A percentile compares a stretch with the other conserved stretches of the same genome.
Evolutionary conservation across 2,797 vertebrate genomes (phyloP).

Genomic region (Thaleichthys pacificus): DNA sequence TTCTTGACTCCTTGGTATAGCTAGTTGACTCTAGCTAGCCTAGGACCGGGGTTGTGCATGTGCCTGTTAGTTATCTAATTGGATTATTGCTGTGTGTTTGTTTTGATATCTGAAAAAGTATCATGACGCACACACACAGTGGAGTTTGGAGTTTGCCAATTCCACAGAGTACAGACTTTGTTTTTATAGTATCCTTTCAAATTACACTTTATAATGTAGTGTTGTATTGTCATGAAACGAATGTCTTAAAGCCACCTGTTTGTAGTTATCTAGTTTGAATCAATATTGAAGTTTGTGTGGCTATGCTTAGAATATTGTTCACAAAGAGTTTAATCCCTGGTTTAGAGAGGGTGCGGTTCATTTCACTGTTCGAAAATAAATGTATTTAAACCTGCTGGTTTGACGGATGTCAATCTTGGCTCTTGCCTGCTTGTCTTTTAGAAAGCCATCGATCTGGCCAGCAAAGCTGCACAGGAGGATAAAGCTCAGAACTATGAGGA

Average conservation of each 20-base stretch:
- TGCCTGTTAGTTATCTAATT: too few species aligned
- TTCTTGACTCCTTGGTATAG: too few species aligned
- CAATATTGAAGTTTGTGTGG: not conserved
- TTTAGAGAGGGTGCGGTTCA: not conserved
- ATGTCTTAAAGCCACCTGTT: not conserved
- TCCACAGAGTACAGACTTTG: too few species aligned
- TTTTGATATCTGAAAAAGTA: too few species aligned
- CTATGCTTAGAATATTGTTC: not conserved
- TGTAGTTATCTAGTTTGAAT: not conserved
- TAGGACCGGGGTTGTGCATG: too few species aligned
- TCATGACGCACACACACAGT: too few species aligned
- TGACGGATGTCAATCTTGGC: not conserved
- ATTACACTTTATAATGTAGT: not conserved
- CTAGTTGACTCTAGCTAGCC: too few species aligned
- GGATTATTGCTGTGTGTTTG: too few species aligned
- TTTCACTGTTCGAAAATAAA: not conserved
- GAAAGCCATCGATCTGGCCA: conserved; percentile 98
- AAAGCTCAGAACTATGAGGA: conserved; percentile 95
- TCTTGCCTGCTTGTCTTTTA: conserved; percentile 56
- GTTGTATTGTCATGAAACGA: not conserved
- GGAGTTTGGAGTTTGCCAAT: too few species aligned
- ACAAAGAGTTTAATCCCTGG: not conserved
- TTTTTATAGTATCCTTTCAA: not conserved
- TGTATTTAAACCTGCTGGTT: not conserved
- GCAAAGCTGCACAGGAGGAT: conserved; percentile 94